phyloP scores from a whole-genome alignment of 37 sponge, comb jelly and placozoan genomes.

The Oopsacas minuta region DNA sequence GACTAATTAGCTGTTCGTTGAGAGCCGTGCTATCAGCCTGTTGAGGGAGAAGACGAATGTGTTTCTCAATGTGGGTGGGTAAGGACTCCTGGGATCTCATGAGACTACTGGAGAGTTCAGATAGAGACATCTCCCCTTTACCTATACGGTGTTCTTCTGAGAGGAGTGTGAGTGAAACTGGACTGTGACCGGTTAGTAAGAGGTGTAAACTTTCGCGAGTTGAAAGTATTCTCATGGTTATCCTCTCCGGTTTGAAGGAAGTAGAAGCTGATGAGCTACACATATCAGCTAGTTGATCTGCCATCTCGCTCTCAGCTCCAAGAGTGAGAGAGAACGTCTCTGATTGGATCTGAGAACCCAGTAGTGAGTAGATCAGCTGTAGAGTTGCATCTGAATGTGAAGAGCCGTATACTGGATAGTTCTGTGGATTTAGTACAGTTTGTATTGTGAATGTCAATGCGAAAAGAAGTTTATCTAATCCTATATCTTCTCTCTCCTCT shows the following conservation, averaged over 20 bases:
- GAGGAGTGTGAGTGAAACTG: neutral
- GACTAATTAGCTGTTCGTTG: constrained; percentile 12
- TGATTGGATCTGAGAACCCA: neutral
- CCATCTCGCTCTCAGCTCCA: neutral
- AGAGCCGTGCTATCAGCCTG: neutral
- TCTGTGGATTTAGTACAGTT: neutral
- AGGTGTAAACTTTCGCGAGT: neutral
- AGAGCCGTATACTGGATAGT: neutral
- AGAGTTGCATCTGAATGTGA: neutral
- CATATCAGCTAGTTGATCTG: neutral
- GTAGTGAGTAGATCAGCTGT: neutral
- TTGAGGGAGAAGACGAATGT: neutral
- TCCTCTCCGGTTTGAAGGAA: constrained; percentile 44
- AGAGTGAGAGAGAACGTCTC: constrained; percentile 9
- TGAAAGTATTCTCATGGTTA: constrained; percentile 35
- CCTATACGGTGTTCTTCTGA: neutral
- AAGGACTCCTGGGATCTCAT: neutral
- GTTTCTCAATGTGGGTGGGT: constrained; percentile 6
- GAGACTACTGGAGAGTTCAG: neutral
- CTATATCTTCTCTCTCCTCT: neutral
- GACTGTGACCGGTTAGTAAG: constrained; percentile 36
- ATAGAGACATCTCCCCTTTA: neutral
- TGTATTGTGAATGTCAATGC: neutral
- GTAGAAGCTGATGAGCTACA: constrained; percentile 10
- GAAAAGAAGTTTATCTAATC: neutral